These are phyloP conservation scores for Pogonus chalceus DNA, from an alignment of 1,140 invertebrate genomes.

Conservation along the genomic window DNA sequence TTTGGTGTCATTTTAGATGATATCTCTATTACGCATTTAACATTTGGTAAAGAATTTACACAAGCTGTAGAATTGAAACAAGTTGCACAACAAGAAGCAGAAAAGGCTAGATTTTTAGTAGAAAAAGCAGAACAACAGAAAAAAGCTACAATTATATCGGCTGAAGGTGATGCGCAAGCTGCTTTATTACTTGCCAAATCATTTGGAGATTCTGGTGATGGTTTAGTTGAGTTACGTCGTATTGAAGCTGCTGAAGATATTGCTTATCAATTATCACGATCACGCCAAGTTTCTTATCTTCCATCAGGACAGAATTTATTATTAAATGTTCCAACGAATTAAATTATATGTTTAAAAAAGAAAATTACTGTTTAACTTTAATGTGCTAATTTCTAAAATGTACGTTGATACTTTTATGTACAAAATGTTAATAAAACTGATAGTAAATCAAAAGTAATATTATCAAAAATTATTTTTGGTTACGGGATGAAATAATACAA, in stretches of 20 bases:
- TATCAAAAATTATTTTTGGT: no score
- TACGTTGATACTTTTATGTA: not conserved
- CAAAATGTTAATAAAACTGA: no score
- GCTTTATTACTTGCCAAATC: slow-evolving; percentile 86
- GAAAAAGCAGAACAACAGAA: slow-evolving; percentile 99
- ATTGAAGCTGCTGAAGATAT: slow-evolving; percentile 99
- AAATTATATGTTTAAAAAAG: slow-evolving; percentile 16
- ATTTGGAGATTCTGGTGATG: slow-evolving; percentile 84
- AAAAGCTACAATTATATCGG: slow-evolving; percentile 88
- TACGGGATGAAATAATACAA: no score
- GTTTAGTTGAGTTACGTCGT: slow-evolving; percentile 90
- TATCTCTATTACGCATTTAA: slow-evolving; percentile 97
- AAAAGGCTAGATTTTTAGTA: slow-evolving; percentile 95
- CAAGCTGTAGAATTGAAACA: slow-evolving; percentile 99
- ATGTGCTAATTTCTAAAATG: not conserved
- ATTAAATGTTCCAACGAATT: slow-evolving; percentile 66
- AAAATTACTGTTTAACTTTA: slow-evolving; percentile 2
- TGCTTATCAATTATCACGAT: slow-evolving; percentile 86
- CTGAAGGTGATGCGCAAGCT: slow-evolving; percentile 94
- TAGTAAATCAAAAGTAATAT: no score
- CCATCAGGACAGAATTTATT: slow-evolving; percentile 87
- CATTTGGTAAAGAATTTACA: slow-evolving; percentile 97
- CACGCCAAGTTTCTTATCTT: slow-evolving; percentile 90
- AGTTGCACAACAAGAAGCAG: slow-evolving; percentile 99
- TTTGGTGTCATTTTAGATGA: slow-evolving; percentile 98